Conservation (phyloP, 1,140 invertebrate species). For the Pseudachorutes palmiensis region DNA sequence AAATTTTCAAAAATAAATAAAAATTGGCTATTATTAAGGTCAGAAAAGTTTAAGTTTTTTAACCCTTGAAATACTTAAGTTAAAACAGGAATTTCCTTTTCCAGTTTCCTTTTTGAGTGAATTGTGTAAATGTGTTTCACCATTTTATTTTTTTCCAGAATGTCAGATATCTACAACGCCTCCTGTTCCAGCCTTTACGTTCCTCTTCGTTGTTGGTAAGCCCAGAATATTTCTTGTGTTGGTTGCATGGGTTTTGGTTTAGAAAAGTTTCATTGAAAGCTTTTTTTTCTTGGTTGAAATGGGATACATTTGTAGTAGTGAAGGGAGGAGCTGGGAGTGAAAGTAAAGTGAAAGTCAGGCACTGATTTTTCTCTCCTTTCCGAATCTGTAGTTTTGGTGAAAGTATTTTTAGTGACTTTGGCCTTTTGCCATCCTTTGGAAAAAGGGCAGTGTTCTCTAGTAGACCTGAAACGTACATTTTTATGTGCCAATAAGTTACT, state of each 20-base stretch:
- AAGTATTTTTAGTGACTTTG: neutral
- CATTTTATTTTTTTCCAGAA: slow-evolving; percentile 38
- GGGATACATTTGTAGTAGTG: too few species aligned
- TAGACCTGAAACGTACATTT: neutral
- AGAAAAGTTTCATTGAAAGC: neutral
- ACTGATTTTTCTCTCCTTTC: neutral
- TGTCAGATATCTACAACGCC: slow-evolving; percentile 45
- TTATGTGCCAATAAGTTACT: slow-evolving; percentile 12
- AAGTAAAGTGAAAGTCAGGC: neutral
- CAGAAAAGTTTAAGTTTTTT: too few species aligned
- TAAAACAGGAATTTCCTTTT: too few species aligned
- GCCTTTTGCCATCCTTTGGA: neutral
- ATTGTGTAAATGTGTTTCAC: neutral
- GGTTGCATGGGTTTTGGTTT: too few species aligned
- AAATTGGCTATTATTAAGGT: too few species aligned
- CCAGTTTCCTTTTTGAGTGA: neutral
- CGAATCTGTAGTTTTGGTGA: neutral
- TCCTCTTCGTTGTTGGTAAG: slow-evolving; percentile 42
- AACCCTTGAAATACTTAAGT: too few species aligned
- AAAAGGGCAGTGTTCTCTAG: neutral
- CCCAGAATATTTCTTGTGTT: too few species aligned
- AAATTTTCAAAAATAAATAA: neutral
- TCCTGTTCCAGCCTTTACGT: slow-evolving; percentile 42
- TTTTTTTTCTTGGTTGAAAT: too few species aligned
- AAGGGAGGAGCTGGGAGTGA: neutral